A percentile compares a stretch with the other conserved stretches of the same genome.
Evolutionary conservation across 2,113 vertebrate species (phyloP).

Genomic region (Turdus rufiventris): DNA sequence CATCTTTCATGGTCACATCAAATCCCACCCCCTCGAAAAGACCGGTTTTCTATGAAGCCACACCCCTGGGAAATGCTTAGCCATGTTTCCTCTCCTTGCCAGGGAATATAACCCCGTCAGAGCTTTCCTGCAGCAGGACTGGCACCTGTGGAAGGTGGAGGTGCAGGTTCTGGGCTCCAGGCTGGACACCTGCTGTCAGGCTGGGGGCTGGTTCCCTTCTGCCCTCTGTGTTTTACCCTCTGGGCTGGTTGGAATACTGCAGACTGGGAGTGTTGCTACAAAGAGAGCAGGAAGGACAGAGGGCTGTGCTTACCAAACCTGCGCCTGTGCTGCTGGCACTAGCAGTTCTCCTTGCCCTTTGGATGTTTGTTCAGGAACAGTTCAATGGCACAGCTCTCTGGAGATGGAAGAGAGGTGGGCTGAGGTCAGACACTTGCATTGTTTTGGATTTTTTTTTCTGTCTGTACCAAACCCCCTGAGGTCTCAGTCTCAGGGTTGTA

Average conservation of each 20-base stretch:
- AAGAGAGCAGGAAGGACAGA: too few species aligned
- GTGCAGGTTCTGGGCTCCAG: too few species aligned
- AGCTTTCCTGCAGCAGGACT: neutral
- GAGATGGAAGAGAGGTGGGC: neutral
- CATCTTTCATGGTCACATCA: too few species aligned
- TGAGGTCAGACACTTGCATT: accelerated
- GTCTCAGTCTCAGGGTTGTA: accelerated
- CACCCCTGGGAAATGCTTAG: accelerated
- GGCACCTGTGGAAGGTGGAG: too few species aligned
- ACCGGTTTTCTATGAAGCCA: too few species aligned
- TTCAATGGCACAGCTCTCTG: conserved; percentile 84
- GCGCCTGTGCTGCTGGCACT: neutral
- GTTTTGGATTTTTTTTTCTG: too few species aligned
- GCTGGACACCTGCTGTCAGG: too few species aligned
- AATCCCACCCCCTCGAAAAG: too few species aligned
- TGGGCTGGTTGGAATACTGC: accelerated
- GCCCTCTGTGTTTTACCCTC: accelerated
- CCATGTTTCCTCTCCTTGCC: accelerated
- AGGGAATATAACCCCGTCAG: neutral
- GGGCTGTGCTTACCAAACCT: neutral
- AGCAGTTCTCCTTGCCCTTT: conserved; percentile 32
- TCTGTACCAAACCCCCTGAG: accelerated
- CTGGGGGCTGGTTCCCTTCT: neutral
- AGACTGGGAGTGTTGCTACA: accelerated
- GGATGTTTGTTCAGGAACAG: conserved; percentile 84